phyloP scores from a whole-genome alignment of 92 coral and sea anemone genomes.

The Paramuricea clavata region DNA sequence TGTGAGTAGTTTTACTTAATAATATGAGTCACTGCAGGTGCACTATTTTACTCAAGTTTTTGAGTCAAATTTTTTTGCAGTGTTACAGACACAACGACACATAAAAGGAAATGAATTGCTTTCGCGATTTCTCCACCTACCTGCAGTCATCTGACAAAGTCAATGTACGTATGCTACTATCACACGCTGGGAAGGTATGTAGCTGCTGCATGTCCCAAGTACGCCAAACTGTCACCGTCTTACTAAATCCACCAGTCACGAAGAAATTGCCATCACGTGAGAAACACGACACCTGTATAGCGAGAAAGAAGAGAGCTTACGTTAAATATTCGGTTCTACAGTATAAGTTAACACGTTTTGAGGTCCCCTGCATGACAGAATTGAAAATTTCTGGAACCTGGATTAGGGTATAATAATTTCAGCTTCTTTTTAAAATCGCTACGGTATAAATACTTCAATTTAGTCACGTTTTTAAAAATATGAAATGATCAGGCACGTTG shows the following conservation, averaged over 20 bases:
- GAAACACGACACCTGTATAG: slow-evolving; percentile 79
- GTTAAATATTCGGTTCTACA: too few species aligned
- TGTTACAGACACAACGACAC: neutral
- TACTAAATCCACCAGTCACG: slow-evolving; percentile 94
- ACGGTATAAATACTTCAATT: too few species aligned
- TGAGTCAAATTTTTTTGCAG: too few species aligned
- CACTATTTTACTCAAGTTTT: too few species aligned
- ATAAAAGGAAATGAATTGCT: neutral
- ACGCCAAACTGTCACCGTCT: slow-evolving; percentile 93
- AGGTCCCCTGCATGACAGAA: neutral
- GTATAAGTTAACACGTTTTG: too few species aligned
- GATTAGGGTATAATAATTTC: too few species aligned
- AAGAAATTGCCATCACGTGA: slow-evolving; percentile 89
- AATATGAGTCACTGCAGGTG: too few species aligned
- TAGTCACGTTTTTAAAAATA: too few species aligned
- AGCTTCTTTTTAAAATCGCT: too few species aligned
- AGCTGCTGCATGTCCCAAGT: slow-evolving; percentile 83
- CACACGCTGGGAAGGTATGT: slow-evolving; percentile 93
- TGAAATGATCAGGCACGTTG: too few species aligned
- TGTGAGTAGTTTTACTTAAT: too few species aligned
- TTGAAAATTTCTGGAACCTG: too few species aligned
- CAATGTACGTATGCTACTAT: slow-evolving; percentile 92
- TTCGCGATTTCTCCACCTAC: slow-evolving; percentile 36
- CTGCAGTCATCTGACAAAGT: slow-evolving; percentile 91
- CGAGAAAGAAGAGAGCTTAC: neutral